Evolutionary conservation across 2,113 vertebrate genomes (phyloP).

Genomic region (Paracanthobrama guichenoti): DNA sequence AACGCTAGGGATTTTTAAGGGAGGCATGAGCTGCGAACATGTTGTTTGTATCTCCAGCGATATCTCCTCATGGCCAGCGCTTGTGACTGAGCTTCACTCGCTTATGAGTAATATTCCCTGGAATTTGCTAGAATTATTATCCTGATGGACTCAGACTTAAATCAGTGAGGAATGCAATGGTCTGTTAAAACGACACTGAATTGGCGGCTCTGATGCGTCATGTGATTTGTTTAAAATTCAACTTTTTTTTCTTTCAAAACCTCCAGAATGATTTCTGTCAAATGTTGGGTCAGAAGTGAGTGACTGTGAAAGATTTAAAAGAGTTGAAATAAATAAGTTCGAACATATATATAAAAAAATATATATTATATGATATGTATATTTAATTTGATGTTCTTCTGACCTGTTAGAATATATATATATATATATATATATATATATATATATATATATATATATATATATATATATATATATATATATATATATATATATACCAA

Average conservation of each 20-base stretch:
- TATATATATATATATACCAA: too few relatives aligned
- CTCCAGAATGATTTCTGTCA: not conserved
- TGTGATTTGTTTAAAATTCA: not conserved
- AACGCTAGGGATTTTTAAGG: too few relatives aligned
- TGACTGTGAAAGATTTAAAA: not conserved
- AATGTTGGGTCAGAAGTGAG: not conserved
- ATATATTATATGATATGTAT: not conserved
- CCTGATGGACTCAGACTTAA: not conserved
- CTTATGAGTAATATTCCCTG: slow-evolving; percentile 18
- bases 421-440: too few relatives aligned
- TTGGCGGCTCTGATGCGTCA: not conserved
- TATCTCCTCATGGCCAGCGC: slow-evolving; percentile 4
- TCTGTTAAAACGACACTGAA: not conserved
- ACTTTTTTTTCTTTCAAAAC: not conserved
- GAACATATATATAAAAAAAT: not conserved
- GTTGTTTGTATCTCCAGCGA: not conserved
- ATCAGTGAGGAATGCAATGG: not conserved
- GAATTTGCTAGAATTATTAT: slow-evolving; percentile 16
- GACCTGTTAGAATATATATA: too few relatives aligned
- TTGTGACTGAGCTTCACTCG: slow-evolving; percentile 22
- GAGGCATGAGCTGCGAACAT: not conserved
- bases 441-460: too few relatives aligned
- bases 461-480: too few relatives aligned
- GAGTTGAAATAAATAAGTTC: not conserved
- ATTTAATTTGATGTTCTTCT: too few relatives aligned